A percentile compares a stretch with the other conserved stretches of the same genome.
Conservation (phyloP, 2,113 vertebrate genomes). For the Gnathochromis pfefferi region DNA sequence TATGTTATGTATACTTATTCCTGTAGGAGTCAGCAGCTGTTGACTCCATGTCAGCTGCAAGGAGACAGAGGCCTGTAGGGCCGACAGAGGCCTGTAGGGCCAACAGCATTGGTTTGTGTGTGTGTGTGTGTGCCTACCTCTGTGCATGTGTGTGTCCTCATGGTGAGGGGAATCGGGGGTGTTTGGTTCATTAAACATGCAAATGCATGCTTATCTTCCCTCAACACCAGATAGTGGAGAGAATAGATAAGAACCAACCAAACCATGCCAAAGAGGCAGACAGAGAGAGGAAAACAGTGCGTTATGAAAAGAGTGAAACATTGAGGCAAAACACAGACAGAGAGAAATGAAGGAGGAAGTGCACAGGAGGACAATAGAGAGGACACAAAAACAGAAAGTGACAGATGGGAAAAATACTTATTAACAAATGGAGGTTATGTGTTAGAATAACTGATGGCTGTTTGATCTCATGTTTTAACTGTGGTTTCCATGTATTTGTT, state of each 20-base stretch:
- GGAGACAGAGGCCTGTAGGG: constrained; percentile 42
- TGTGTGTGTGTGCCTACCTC: background rate
- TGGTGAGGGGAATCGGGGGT: constrained; percentile 45
- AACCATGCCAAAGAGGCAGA: constrained; percentile 48
- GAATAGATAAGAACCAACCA: constrained; percentile 67
- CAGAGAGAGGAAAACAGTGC: background rate
- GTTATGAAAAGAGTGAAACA: constrained; percentile 6
- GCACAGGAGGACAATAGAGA: background rate
- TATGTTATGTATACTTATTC: constrained; percentile 29
- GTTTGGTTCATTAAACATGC: constrained; percentile 76
- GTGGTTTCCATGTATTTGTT: background rate
- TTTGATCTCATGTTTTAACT: background rate
- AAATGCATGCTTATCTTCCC: constrained; percentile 78
- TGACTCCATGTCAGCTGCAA: constrained; percentile 48
- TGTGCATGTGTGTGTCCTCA: constrained; percentile 21
- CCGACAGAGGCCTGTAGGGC: constrained; percentile 37
- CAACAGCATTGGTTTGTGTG: background rate
- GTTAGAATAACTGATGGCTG: constrained; percentile 1
- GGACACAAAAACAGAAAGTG: background rate
- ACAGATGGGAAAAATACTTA: background rate
- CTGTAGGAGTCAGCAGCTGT: constrained; percentile 52
- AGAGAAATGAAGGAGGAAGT: background rate
- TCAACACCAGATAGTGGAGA: constrained; percentile 75
- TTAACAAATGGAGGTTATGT: background rate
- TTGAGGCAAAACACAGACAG: constrained; percentile 14